phyloP scores from a whole-genome alignment of 2,888 invertebrate species.

The Hymenopus coronatus region DNA sequence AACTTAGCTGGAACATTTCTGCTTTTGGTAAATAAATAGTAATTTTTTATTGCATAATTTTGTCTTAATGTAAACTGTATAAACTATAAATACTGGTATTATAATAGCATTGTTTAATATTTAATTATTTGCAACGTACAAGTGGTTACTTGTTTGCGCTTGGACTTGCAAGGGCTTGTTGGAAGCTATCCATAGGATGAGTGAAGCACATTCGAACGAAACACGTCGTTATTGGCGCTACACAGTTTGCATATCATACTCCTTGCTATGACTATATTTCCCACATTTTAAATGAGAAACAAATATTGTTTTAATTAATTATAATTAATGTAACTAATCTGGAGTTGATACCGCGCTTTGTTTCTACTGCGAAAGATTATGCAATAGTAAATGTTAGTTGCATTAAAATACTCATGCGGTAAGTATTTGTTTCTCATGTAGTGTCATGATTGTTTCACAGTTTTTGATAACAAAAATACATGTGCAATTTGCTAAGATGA shows the following conservation, averaged over 20 bases:
- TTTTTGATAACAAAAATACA: background rate
- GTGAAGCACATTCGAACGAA: background rate
- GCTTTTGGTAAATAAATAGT: conserved; percentile 26
- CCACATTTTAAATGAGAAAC: background rate
- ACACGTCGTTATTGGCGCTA: conserved; percentile 15
- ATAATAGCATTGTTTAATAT: background rate
- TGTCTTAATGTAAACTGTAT: background rate
- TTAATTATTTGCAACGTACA: background rate
- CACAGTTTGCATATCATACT: background rate
- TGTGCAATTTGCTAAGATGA: background rate
- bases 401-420: background rate
- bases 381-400: background rate
- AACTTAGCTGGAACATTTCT: conserved; percentile 32
- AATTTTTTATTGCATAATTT: conserved; percentile 15
- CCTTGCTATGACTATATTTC: background rate
- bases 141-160: background rate
- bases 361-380: background rate
- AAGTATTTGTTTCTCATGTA: background rate
- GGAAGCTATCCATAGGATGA: background rate
- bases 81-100: background rate
- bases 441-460: background rate
- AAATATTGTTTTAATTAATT: background rate
- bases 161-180: background rate
- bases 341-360: background rate
- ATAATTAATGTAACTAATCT: background rate